These are phyloP conservation scores for Zootoca vivipara DNA, from an alignment of 2,113 vertebrate genomes.

Conservation along the genomic window DNA sequence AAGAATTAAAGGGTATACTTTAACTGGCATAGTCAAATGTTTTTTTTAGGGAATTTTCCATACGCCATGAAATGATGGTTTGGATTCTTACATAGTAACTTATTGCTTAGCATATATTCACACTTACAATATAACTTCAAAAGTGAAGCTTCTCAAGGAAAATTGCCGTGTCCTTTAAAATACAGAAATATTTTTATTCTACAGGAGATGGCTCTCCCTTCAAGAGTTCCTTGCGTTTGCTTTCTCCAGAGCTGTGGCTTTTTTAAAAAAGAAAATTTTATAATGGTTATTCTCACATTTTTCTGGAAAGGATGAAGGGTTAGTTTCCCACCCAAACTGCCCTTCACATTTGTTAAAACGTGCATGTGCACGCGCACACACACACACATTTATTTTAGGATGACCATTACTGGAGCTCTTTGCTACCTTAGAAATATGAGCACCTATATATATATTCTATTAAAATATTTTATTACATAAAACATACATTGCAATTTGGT, in stretches of 20 bases:
- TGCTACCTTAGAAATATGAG: neutral
- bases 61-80: too few relatives aligned
- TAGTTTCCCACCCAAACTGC: neutral
- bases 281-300: neutral
- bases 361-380: too few relatives aligned
- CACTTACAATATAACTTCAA: too few relatives aligned
- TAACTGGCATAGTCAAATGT: too few relatives aligned
- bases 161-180: too few relatives aligned
- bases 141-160: too few relatives aligned
- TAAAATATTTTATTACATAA: slow-evolving; percentile 5
- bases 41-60: too few relatives aligned
- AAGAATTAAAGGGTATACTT: too few relatives aligned
- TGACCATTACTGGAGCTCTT: neutral
- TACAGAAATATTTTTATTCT: neutral
- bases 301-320: neutral
- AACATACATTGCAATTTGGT: neutral
- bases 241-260: neutral
- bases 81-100: too few relatives aligned
- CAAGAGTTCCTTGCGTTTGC: neutral
- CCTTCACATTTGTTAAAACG: neutral
- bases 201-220: neutral
- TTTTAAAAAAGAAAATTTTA: neutral
- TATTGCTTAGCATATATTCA: too few relatives aligned
- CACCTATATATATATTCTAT: neutral
- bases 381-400: neutral